Percentiles rank a stretch among this genome's conserved stretches.
phyloP scores from a whole-genome alignment of 2,888 invertebrate genomes.

The Allophyes oxyacanthae region DNA sequence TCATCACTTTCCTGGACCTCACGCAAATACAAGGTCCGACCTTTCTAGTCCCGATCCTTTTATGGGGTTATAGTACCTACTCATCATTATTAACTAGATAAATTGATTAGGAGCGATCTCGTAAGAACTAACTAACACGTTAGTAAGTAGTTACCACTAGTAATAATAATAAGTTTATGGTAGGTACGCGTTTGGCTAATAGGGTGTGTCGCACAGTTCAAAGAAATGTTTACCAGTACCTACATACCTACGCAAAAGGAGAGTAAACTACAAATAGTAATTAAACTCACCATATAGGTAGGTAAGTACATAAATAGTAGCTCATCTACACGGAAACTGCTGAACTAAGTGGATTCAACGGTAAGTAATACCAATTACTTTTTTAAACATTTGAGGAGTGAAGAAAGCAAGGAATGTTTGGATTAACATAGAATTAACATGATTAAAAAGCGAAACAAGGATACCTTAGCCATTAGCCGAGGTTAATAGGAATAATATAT shows the following conservation, averaged over 20 bases:
- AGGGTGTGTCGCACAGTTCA: conserved; percentile 7
- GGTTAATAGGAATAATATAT: background rate
- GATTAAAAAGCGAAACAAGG: background rate
- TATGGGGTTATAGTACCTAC: no score
- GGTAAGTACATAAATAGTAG: conserved; percentile 31
- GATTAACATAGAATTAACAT: conserved; percentile 25
- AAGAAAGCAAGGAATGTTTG: conserved; percentile 30
- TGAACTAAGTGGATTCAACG: conserved; percentile 36
- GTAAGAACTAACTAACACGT: background rate
- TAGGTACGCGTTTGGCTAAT: background rate
- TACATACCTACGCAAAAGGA: background rate
- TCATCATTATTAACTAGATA: no score
- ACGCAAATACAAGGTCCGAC: no score
- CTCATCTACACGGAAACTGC: conserved; percentile 27
- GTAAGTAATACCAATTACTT: conserved; percentile 23
- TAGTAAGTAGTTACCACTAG: no score
- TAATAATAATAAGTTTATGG: no score
- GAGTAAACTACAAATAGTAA: conserved; percentile 19
- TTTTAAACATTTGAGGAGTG: conserved; percentile 14
- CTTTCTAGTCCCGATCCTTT: no score
- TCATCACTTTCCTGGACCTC: no score
- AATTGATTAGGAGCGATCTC: no score
- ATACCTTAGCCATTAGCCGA: background rate
- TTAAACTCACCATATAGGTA: conserved; percentile 24
- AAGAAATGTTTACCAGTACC: conserved; percentile 1